Evolutionary conservation across 2,113 vertebrate genomes (phyloP), one percentile per base, ranked within the genome.

Genomic region (Thymallus thymallus): DNA sequence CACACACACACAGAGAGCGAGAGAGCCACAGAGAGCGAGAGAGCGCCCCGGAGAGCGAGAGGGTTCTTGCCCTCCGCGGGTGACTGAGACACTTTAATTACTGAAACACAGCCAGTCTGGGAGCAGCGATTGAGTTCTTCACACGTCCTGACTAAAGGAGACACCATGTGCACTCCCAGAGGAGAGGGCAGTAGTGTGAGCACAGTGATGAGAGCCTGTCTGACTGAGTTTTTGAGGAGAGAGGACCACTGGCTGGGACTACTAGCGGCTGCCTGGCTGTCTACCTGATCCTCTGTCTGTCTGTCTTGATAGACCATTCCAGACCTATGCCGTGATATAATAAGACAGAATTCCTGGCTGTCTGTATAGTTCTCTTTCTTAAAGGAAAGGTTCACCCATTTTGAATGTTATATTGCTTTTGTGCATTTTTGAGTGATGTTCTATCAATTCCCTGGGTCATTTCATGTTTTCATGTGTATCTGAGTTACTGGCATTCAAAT

Each of bases 121-220:
- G n/a, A 79, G 82, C 84, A 82, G 76, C 80, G 88, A 91, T 89
- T 77, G 85, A 82, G 77, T 80, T 90, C 85, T 87, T 91, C 86
- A 88, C 89, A 91, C 84, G 29, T 90, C 67, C 61, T 10, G 0
- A 75, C 72, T 81, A 82, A 58, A 87, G 26, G 73, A 77, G 78
- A 85, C 20, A 20, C 78, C 66, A 64, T 26, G 26, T 26, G 26
- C 26, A 26, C 71, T 80, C 84, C 26, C 26, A 26, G 26, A 26
- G 77, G 82, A 64, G 70, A 80, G 77, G 87, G 89, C 81, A 80
- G 63, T 71, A 41, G 56, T 6, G 74, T 82, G 83, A 85, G 88
- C 77, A 81, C 62, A 78, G 41, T 75, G 76, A 72, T 82, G 86
- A 84, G 80, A 87, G 81, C 85, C 83, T 84, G 80, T 74, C 79